Evolutionary conservation across 2,888 invertebrate genomes (phyloP), one percentile per base, ranked within the genome.

Genomic region (Villa cingulata): DNA sequence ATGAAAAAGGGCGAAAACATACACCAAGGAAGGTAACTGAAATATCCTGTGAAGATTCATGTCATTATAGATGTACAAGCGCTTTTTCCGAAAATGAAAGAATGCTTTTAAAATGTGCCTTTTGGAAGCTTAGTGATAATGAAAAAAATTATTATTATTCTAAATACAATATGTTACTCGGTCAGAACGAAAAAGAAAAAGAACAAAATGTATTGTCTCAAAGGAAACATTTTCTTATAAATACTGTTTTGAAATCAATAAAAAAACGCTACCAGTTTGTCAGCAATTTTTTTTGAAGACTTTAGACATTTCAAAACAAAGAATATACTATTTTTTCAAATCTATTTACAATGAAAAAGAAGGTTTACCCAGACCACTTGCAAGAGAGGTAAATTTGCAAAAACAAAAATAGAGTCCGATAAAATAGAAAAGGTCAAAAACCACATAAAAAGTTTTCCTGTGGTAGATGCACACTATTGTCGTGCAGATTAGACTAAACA

Each of bases 321-420:
- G 46, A 44, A 37, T 51, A 29, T 46, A 46, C 44, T 43, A 49
- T 43, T 51, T 46, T 32, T 51, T 48, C 19, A 34, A 7, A 32
- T 37, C 18, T 42, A 41, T 20, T 34, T n/a, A n/a, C n/a, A n/a
- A n/a, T n/a, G n/a, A n/a, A n/a, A n/a, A n/a, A n/a, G n/a, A n/a
- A n/a, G n/a, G 40, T 17, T 34, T 29, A 18, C 37, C 3, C 4
- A 17, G 14, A 3, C 37, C 3, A 17, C 37, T 9, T n/a, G 4
- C 17, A 37, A 37, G n/a, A n/a, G n/a, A 36, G 47, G 47, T 23
- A 50, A 47, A 49, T 14, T 41, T 20, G 27, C 19, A 3, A 47
- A 43, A 41, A 39, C 27, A 27, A 41, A 37, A 27, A 48, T 39
- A 36, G 17, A 32, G 3, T 42, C 41, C 6, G 42, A 37, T 18